Evolutionary conservation across 1,140 invertebrate genomes (phyloP).

Genomic region (Yoshiicerus persimilis): DNA sequence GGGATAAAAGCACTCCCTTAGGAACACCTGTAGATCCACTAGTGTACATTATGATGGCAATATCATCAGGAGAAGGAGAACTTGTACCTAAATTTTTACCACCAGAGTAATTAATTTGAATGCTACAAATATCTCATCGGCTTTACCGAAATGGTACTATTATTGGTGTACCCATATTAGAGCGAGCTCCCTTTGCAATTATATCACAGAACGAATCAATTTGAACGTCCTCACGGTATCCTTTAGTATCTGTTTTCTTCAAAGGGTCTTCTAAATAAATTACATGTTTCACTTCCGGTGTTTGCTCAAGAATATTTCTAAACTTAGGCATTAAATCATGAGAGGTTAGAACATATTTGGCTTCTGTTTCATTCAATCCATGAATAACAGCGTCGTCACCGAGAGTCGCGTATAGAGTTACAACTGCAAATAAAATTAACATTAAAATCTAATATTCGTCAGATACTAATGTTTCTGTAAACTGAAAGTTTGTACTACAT

Average conservation of each 20-base stretch:
- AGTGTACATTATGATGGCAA: constrained; percentile 95
- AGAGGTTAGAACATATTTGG: constrained; percentile 83
- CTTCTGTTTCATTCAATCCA: constrained; percentile 95
- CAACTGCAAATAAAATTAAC: constrained; percentile 62
- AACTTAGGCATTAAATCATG: constrained; percentile 88
- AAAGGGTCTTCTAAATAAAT: constrained; percentile 89
- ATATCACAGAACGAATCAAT: constrained; percentile 67
- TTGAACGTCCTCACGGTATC: constrained; percentile 67
- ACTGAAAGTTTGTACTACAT: too few species aligned
- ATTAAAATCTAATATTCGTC: background rate
- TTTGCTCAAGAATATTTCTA: constrained; percentile 69
- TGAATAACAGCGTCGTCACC: constrained; percentile 95
- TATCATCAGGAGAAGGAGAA: constrained; percentile 70
- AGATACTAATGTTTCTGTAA: too few species aligned
- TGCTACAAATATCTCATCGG: too few species aligned
- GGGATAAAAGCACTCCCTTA: constrained; percentile 80
- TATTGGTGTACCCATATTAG: constrained; percentile 55
- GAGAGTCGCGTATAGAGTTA: constrained; percentile 94
- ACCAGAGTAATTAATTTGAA: background rate
- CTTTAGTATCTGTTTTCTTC: constrained; percentile 65
- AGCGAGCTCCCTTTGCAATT: constrained; percentile 55
- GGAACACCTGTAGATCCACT: constrained; percentile 90
- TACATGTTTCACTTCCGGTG: constrained; percentile 71
- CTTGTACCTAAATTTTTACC: constrained; percentile 35
- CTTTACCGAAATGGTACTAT: too few species aligned